Percentiles rank a stretch among this genome's conserved stretches.
Conservation (phyloP, 2,888 invertebrate genomes). For the Selenia dentaria region DNA sequence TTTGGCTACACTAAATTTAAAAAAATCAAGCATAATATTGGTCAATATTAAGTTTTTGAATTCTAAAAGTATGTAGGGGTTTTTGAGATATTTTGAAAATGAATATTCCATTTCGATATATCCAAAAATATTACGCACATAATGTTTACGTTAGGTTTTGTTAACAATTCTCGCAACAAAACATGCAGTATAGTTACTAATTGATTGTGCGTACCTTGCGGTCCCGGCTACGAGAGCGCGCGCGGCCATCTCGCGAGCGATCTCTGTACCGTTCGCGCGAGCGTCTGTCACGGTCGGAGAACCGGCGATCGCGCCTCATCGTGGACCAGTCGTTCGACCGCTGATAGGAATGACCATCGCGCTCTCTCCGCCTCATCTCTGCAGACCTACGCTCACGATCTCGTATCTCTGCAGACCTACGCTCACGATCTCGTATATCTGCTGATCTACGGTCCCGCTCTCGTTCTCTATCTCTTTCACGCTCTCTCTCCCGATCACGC, state of each 20-base stretch:
- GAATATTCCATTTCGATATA: too few species aligned
- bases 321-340: constrained; percentile 31
- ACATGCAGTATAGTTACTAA: too few species aligned
- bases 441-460: neutral
- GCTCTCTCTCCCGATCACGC: constrained; percentile 39
- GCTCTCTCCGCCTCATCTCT: constrained; percentile 21
- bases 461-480: constrained; percentile 28
- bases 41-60: too few species aligned
- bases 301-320: constrained; percentile 2
- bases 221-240: constrained; percentile 37
- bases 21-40: too few species aligned
- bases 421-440: constrained; percentile 22
- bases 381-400: constrained; percentile 6
- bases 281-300: constrained; percentile 46
- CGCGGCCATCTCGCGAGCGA: constrained; percentile 36
- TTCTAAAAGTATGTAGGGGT: too few species aligned
- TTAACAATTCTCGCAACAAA: too few species aligned
- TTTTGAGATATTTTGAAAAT: too few species aligned
- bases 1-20: too few species aligned
- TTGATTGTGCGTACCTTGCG: constrained; percentile 40
- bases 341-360: constrained; percentile 28
- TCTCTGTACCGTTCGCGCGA: constrained; percentile 40
- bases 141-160: too few species aligned
- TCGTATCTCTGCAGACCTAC: constrained; percentile 41
- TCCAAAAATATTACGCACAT: too few species aligned